Evolutionary conservation across 64 coral and sea anemone species (phyloP).

Genomic region (Dendrophyllia cribrosa): DNA sequence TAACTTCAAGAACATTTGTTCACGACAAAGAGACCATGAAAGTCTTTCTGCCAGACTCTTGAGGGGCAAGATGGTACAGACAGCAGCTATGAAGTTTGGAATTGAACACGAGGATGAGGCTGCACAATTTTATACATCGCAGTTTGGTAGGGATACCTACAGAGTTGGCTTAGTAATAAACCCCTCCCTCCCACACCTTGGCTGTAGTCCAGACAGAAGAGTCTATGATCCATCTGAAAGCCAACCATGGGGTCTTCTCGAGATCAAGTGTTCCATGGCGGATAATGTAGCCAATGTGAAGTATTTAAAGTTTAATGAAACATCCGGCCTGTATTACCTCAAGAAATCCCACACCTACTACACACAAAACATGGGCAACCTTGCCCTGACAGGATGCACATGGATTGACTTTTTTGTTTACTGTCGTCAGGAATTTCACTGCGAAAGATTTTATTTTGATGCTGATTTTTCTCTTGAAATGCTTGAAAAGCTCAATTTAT

Average conservation of each 20-base stretch:
- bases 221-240: slow-evolving; percentile 36
- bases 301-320: slow-evolving; percentile 7
- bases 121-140: slow-evolving; percentile 25
- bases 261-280: slow-evolving; percentile 44
- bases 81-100: slow-evolving; percentile 48
- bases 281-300: slow-evolving; percentile 12
- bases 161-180: too few species aligned
- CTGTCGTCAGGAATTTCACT: slow-evolving; percentile 8
- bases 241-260: slow-evolving; percentile 1
- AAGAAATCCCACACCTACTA: slow-evolving; percentile 32
- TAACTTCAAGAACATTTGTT: slow-evolving; percentile 53
- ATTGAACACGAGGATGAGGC: slow-evolving; percentile 25
- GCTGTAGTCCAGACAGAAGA: too few species aligned
- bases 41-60: slow-evolving; percentile 22
- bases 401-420: slow-evolving; percentile 58
- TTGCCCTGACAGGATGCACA: slow-evolving; percentile 21
- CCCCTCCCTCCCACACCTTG: too few species aligned
- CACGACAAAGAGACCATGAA: slow-evolving; percentile 47
- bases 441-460: slow-evolving; percentile 35
- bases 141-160: too few species aligned
- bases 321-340: neutral
- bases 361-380: slow-evolving; percentile 39
- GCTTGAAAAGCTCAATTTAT: too few species aligned
- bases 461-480: too few species aligned
- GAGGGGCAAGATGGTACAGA: slow-evolving; percentile 12